Evolutionary conservation across 1,140 invertebrate genomes (phyloP), one percentile per base, ranked within the genome.

Genomic region (Drosophila bocqueti): DNA sequence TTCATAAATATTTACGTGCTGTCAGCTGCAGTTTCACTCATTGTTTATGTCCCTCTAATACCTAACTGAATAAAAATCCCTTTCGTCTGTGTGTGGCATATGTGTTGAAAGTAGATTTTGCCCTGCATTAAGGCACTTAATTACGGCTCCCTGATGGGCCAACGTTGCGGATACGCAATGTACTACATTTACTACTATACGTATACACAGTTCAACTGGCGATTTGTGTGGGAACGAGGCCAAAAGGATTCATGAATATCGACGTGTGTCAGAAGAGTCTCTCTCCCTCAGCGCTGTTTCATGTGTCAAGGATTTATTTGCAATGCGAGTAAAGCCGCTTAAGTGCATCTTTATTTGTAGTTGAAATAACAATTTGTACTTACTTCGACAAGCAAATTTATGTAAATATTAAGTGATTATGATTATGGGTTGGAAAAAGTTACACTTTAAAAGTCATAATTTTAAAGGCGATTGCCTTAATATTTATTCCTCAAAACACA

Each of bases 1-100:
- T 75, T 83, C 65, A 83, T 83, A 79, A 83, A 83, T 83, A 83
- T 83, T 83, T 69, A 63, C 66, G 40, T 69, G 66, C 66, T 79
- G 76, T 72, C 76, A 79, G 76, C 66, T 79, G 76, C 80, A 75
- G 54, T 63, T 72, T 61, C 61, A 55, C 38, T 72, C 62, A 79
- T 79, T 79, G 76, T 64, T 79, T 72, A 57, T 69, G 38, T 47
- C 50, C 64, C 54, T 55, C 26, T 77, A 43, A 55, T 50, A 24
- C 64, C 74, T 61, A 69, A 69, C 74, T 50, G 75, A 58, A 69
- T 77, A 77, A 77, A 77, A 76, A 61, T 50, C 64, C 43, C 10
- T 38, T 50, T 57, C 36, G 13, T 40, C 2, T 36, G 29, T 18
- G 16, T 52, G 29, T 26, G 21, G 29, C 50, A n/a, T 46, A 40